Evolutionary conservation across 2,113 vertebrate species (phyloP).

Genomic region (Pyxicephalus adspersus): DNA sequence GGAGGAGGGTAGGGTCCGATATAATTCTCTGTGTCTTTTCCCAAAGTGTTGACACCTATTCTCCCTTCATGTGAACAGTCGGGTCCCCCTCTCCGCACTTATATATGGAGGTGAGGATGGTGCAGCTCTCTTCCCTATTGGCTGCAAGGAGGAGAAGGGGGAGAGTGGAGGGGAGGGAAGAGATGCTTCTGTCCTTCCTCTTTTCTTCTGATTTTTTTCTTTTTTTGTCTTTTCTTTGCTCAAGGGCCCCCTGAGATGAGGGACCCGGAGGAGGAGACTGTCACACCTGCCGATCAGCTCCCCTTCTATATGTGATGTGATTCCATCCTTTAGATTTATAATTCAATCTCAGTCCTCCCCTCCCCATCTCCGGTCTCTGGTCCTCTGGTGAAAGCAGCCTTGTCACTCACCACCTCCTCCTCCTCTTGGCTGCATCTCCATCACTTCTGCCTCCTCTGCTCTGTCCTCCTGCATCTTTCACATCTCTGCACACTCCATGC

Average conservation of each 20-base stretch:
- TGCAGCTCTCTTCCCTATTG: conserved; percentile 46
- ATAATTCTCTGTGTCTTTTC: conserved; percentile 16
- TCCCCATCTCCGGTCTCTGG: background rate
- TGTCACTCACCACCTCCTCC: background rate
- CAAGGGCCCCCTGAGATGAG: conserved; percentile 50
- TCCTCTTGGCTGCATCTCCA: background rate
- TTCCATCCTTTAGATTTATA: background rate
- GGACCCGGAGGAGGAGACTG: conserved; percentile 50
- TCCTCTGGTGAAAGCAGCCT: background rate
- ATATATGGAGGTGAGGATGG: conserved; percentile 46
- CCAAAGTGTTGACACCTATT: conserved; percentile 38
- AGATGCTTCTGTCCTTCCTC: conserved; percentile 45
- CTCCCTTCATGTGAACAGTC: conserved; percentile 41
- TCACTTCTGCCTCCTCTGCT: background rate
- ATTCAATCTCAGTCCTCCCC: background rate
- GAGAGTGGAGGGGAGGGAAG: conserved; percentile 14
- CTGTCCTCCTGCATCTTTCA: background rate
- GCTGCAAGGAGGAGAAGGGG: conserved; percentile 9
- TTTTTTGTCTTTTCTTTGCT: conserved; percentile 54
- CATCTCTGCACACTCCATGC: background rate
- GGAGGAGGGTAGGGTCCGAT: conserved; percentile 39
- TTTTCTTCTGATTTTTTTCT: conserved; percentile 39
- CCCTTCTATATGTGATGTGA: background rate
- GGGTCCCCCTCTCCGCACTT: conserved; percentile 42
- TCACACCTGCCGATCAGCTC: conserved; percentile 47